A percentile compares a stretch with the other conserved stretches of the same genome.
phyloP scores from a whole-genome alignment of 2,888 invertebrate species.

The Cosmia pyralina region DNA sequence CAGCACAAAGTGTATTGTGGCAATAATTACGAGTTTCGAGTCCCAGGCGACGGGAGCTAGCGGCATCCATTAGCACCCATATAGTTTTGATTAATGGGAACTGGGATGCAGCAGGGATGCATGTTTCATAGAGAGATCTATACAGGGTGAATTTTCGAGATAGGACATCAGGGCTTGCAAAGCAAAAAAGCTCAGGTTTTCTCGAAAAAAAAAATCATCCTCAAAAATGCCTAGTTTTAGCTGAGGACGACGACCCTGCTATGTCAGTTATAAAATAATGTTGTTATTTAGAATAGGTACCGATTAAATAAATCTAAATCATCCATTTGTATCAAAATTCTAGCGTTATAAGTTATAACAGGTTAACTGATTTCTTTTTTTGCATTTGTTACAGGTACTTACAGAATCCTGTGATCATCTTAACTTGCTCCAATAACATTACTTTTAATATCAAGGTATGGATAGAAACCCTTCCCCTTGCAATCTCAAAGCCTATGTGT shows the following conservation, averaged over 20 bases:
- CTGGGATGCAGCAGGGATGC: slow-evolving; percentile 1
- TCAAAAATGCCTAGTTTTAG: no score
- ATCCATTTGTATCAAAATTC: not conserved
- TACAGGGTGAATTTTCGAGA: not conserved
- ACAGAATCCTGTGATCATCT: slow-evolving; percentile 19
- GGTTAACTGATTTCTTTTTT: slow-evolving; percentile 14
- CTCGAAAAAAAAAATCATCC: no score
- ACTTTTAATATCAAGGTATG: slow-evolving; percentile 28
- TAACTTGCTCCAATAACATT: not conserved
- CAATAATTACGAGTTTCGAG: slow-evolving; percentile 64
- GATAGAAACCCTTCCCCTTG: not conserved
- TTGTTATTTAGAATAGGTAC: no score
- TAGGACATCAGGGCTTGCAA: no score
- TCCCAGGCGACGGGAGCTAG: slow-evolving; percentile 29
- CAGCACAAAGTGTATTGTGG: slow-evolving; percentile 45
- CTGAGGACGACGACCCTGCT: no score
- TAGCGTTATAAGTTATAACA: not conserved
- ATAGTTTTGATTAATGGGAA: slow-evolving; percentile 16
- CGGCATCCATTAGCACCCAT: slow-evolving; percentile 58
- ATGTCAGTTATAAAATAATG: no score
- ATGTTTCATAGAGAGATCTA: not conserved
- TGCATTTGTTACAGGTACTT: slow-evolving; percentile 38
- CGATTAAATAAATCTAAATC: not conserved
- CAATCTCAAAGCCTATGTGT: slow-evolving; percentile 14
- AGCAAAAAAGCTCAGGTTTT: no score